phyloP scores from a whole-genome alignment of 2,113 vertebrate species.

The Carollia perspicillata region DNA sequence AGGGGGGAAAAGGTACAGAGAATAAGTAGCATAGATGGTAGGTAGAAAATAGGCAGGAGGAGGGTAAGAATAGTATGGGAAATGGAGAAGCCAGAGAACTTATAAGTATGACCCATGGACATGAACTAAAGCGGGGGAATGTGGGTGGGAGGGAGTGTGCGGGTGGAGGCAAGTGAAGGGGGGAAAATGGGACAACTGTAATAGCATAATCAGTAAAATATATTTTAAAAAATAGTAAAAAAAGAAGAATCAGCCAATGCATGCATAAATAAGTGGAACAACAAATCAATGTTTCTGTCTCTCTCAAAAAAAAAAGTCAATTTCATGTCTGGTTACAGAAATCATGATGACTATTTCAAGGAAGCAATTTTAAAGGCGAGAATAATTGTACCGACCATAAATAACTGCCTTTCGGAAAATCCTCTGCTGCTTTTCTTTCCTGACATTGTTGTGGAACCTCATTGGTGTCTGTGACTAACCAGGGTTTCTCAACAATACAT shows the following conservation, averaged over 20 bases:
- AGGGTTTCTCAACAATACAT: background rate
- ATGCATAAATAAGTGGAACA: background rate
- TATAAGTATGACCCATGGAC: too few relatives aligned
- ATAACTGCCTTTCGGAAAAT: background rate
- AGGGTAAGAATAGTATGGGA: too few relatives aligned
- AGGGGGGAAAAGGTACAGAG: too few relatives aligned
- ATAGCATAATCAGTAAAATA: too few relatives aligned
- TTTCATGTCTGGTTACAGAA: background rate
- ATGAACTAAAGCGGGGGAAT: too few relatives aligned
- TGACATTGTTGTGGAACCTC: background rate
- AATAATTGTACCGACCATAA: background rate
- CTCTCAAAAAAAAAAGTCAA: background rate
- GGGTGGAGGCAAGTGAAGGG: too few relatives aligned
- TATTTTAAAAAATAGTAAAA: too few relatives aligned
- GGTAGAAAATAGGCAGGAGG: too few relatives aligned
- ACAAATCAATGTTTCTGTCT: background rate
- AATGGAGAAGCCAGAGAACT: too few relatives aligned
- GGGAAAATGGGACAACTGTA: too few relatives aligned
- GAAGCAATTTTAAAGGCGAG: background rate
- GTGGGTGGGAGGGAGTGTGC: too few relatives aligned
- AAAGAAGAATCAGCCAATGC: background rate
- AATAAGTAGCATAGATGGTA: too few relatives aligned
- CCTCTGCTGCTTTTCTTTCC: background rate
- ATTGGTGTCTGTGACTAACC: background rate
- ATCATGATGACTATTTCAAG: background rate